phyloP scores from a whole-genome alignment of 2,113 vertebrate species.

The Mobula birostris region DNA sequence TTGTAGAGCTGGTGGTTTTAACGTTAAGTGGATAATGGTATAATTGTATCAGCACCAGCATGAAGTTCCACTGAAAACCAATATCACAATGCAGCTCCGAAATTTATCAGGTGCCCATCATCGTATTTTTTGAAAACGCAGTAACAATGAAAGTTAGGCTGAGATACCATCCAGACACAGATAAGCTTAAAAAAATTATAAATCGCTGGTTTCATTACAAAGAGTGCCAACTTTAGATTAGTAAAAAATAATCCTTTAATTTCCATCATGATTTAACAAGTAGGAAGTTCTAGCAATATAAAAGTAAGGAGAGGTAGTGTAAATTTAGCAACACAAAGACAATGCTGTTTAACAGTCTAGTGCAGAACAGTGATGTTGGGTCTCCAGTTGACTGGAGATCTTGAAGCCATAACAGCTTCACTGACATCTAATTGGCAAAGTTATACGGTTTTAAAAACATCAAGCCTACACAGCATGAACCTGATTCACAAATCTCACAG shows the following conservation, averaged over 20 bases:
- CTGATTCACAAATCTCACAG: neutral
- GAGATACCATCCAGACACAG: neutral
- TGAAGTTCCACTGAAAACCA: neutral
- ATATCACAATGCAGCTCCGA: neutral
- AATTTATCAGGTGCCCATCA: neutral
- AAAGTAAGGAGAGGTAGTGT: slow-evolving; percentile 32
- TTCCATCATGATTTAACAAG: slow-evolving; percentile 35
- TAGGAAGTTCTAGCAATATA: slow-evolving; percentile 32
- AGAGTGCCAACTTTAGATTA: slow-evolving; percentile 15
- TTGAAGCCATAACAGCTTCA: neutral
- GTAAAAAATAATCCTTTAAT: slow-evolving; percentile 34
- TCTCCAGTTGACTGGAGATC: neutral
- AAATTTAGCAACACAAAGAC: slow-evolving; percentile 10
- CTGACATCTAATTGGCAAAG: slow-evolving; percentile 28
- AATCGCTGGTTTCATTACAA: slow-evolving; percentile 1
- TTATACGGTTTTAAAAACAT: neutral
- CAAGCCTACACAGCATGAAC: neutral
- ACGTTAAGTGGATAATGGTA: neutral
- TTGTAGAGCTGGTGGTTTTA: neutral
- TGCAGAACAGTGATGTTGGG: neutral
- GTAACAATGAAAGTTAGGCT: neutral
- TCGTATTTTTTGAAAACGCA: neutral
- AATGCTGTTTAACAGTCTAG: slow-evolving; percentile 28
- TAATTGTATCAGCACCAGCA: neutral
- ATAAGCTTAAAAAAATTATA: neutral